These are phyloP conservation scores for Sprattus sprattus DNA, from an alignment of 2,113 vertebrate species.

Conservation along the genomic window DNA sequence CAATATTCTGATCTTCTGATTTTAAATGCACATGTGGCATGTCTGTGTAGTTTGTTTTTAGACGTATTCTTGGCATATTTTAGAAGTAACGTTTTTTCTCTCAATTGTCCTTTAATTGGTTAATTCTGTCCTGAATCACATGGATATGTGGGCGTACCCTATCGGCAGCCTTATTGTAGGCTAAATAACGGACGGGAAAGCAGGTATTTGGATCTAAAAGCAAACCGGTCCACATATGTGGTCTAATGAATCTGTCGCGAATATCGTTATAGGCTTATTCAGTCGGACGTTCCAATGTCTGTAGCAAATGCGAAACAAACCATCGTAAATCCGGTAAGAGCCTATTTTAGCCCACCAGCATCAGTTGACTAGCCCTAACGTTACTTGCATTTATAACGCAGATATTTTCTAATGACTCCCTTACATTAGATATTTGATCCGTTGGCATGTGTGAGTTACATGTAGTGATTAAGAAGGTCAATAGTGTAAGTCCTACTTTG, in stretches of 20 bases:
- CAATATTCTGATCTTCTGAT: too few relatives aligned
- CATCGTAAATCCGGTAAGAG: slow-evolving; percentile 73
- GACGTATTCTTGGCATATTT: too few relatives aligned
- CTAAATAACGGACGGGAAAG: background rate
- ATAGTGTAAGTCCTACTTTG: too few relatives aligned
- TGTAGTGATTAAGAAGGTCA: too few relatives aligned
- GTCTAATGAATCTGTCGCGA: background rate
- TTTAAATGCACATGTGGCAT: too few relatives aligned
- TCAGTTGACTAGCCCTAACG: background rate
- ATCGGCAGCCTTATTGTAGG: background rate
- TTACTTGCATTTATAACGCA: background rate
- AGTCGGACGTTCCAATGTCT: slow-evolving; percentile 61
- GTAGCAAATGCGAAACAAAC: slow-evolving; percentile 74
- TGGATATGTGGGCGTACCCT: background rate
- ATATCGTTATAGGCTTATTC: background rate
- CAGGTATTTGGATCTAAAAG: background rate
- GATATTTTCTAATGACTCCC: background rate
- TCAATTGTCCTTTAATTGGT: background rate
- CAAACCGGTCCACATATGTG: background rate
- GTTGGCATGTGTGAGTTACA: background rate
- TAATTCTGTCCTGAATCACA: background rate
- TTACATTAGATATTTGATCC: background rate
- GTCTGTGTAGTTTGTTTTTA: too few relatives aligned
- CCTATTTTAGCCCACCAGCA: background rate
- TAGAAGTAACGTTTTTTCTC: background rate